Evolutionary conservation across 2,797 vertebrate genomes (phyloP), one percentile per base, ranked within the genome.

Genomic region (Sandelia bainsii): DNA sequence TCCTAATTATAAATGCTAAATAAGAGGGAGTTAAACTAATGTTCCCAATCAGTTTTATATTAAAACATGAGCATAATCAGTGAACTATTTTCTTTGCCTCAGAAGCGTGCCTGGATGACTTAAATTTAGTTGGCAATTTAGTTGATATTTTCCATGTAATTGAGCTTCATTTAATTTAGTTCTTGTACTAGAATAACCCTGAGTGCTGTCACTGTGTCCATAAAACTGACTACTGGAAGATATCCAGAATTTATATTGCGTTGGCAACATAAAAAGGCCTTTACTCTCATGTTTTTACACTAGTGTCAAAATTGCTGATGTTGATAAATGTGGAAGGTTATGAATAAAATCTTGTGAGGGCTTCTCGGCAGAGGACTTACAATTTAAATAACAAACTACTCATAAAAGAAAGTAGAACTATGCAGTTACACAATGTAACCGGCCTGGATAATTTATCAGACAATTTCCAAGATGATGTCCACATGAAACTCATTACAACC

Each of bases 321-420:
- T 56, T 80, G 69, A 85, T 78, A 76, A 79, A 85, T 76, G 62
- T 69, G 53, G 17, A 77, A 11, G 49, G 71, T 64, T 56, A 19
- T 79, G 39, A 80, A 58, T 77, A 69, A 64, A 79, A 66, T 51
- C 59, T 63, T 63, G 49, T 50, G 52, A 20, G 3, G 45, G 46
- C 32, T 27, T 23, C 62, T 62, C 39, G 52, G 20, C 72, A 73
- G 39, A 63, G 42, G 25, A 62, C 40, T 45, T 57, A 37, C 42
- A 29, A 46, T 68, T 68, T 25, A 25, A 82, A 83, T 78, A 52
- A 81, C 62, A 69, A 75, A 75, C 17, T 10, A 2, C 37, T 72
- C 69, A 67, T 63, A 80, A 86, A 79, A 23, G 42, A 57, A 72
- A 60, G 39, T 32, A 67, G 32, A 74, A 87, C 68, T 57, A 74